phyloP scores from a whole-genome alignment of 2,797 vertebrate species.

The Acanthurus lineatus region DNA sequence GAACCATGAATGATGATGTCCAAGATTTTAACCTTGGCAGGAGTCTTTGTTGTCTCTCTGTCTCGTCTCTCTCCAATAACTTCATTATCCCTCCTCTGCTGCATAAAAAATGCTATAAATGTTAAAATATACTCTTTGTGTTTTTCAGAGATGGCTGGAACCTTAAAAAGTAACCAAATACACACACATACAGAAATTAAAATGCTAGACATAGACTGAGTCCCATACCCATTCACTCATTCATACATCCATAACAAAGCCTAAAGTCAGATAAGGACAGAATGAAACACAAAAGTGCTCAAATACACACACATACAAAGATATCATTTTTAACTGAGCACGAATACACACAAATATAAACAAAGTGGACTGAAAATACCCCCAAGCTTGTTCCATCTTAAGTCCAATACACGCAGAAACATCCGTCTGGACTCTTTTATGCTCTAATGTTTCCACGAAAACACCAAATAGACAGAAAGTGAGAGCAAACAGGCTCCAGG shows the following conservation, averaged over 20 bases:
- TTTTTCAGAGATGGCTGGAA: neutral
- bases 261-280: neutral
- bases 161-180: neutral
- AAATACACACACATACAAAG: neutral
- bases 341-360: neutral
- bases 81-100: no score
- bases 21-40: neutral
- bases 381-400: slow-evolving; percentile 21
- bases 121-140: neutral
- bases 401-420: slow-evolving; percentile 11
- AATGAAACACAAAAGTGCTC: neutral
- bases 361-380: slow-evolving; percentile 14
- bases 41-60: neutral
- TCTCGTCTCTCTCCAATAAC: neutral
- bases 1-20: neutral
- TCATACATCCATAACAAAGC: neutral
- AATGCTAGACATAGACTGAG: neutral
- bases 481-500: slow-evolving; percentile 25
- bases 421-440: slow-evolving; percentile 34
- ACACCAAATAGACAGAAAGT: neutral
- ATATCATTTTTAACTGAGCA: neutral
- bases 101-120: no score
- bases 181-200: neutral
- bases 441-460: slow-evolving; percentile 23
- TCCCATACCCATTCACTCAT: neutral